A percentile compares a stretch with the other conserved stretches of the same genome.
These are phyloP conservation scores for Cryptomyrus ogoouensis DNA, from an alignment of 2,113 vertebrate genomes.

Conservation along the genomic window DNA sequence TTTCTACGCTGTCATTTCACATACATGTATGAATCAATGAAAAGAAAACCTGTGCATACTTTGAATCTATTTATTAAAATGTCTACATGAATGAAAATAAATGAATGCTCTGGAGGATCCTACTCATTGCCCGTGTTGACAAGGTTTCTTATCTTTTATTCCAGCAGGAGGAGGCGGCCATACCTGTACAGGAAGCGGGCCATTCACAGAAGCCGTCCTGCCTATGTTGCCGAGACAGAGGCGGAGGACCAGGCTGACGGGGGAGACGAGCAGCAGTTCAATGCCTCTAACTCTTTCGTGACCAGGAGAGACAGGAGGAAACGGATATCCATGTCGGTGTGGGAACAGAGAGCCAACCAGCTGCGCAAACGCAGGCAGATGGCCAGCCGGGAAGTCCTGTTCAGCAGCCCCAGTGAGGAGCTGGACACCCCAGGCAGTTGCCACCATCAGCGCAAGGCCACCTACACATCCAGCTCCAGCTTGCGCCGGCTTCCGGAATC, in stretches of 20 bases:
- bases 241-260: conserved; percentile 28
- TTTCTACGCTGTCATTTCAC: conserved; percentile 8
- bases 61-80: neutral
- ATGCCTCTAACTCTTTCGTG: conserved; percentile 44
- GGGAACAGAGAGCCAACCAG: conserved; percentile 96
- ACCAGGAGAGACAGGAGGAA: conserved; percentile 80
- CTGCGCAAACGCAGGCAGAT: conserved; percentile 86
- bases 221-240: conserved; percentile 49
- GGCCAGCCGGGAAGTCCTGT: conserved; percentile 91
- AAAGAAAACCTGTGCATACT: neutral
- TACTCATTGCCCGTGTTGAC: conserved; percentile 31
- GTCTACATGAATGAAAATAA: neutral
- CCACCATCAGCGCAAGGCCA: conserved; percentile 55
- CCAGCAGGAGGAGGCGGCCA: conserved; percentile 65
- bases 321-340: conserved; percentile 90
- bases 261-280: conserved; percentile 34
- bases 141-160: conserved; percentile 30
- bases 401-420: conserved; percentile 57
- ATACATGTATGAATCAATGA: neutral
- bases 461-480: conserved; percentile 49
- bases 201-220: conserved; percentile 61
- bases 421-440: conserved; percentile 49
- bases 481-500: conserved; percentile 56
- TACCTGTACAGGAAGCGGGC: conserved; percentile 69
- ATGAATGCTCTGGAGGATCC: conserved; percentile 22